phyloP scores from a whole-genome alignment of 2,888 invertebrate genomes.

The Eugnorisma glareosa region DNA sequence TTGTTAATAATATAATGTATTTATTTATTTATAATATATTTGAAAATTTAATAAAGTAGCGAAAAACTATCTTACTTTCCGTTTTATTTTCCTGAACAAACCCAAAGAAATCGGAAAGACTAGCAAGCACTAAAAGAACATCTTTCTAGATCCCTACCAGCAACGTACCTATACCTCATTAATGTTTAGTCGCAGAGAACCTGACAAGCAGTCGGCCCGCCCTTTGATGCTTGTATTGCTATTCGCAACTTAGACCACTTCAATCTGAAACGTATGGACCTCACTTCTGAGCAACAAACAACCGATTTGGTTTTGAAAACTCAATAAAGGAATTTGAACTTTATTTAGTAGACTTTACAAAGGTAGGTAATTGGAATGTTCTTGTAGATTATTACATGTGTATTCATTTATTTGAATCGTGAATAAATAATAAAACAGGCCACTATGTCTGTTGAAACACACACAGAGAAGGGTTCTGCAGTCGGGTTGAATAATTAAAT shows the following conservation, averaged over 20 bases:
- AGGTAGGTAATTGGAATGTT: neutral
- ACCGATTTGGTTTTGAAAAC: slow-evolving; percentile 7
- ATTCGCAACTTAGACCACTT: slow-evolving; percentile 33
- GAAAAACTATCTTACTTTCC: neutral
- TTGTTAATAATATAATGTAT: too few species aligned
- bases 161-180: neutral
- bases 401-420: neutral
- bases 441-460: neutral
- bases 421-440: neutral
- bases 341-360: neutral
- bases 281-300: neutral
- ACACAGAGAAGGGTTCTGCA: neutral
- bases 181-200: neutral
- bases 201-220: neutral
- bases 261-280: slow-evolving; percentile 17
- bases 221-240: slow-evolving; percentile 22
- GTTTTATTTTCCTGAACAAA: neutral
- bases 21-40: too few species aligned
- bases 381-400: neutral
- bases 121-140: neutral
- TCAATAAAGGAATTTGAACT: neutral
- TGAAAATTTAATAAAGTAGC: too few species aligned
- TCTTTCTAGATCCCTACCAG: neutral
- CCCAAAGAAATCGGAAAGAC: neutral
- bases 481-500: neutral